phyloP scores from a whole-genome alignment of 2,113 vertebrate species.

The Zosterops japonicus region DNA sequence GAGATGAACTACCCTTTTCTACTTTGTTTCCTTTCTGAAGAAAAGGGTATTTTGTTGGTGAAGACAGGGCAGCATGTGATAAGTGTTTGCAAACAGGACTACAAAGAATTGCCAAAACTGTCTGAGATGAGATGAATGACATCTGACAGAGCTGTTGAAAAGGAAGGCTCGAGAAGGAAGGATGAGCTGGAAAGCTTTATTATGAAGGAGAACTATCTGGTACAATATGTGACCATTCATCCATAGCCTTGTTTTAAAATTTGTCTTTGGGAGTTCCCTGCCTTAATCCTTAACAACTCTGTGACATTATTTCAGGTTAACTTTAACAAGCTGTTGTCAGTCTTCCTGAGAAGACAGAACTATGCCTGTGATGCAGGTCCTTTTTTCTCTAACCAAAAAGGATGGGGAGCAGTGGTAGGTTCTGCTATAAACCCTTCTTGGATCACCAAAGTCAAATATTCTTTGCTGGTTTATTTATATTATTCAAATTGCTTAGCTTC shows the following conservation, averaged over 20 bases:
- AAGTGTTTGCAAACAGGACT: not conserved
- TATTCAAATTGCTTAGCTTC: not conserved
- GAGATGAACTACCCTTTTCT: not conserved
- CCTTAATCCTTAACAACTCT: not conserved
- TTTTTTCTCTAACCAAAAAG: not conserved
- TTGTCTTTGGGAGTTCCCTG: not conserved
- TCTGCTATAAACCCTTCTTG: not conserved
- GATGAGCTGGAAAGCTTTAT: not conserved
- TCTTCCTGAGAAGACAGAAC: not conserved
- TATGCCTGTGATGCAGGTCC: not conserved
- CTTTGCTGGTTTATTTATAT: not conserved
- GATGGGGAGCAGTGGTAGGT: not conserved
- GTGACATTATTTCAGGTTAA: not conserved
- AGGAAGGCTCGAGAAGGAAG: not conserved
- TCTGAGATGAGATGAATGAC: not conserved
- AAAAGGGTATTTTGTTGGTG: not conserved
- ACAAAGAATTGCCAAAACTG: not conserved
- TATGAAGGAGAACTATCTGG: not conserved
- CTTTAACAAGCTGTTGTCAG: not conserved
- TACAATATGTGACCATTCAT: not conserved
- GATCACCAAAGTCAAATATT: not conserved
- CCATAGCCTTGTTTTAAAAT: not conserved
- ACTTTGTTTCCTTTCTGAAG: not conserved
- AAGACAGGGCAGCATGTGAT: not conserved
- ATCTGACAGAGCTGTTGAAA: not conserved